Percentiles rank a stretch among this genome's conserved stretches.
Evolutionary conservation across 2,113 vertebrate genomes (phyloP).

Genomic region (Burhinus bistriatus): DNA sequence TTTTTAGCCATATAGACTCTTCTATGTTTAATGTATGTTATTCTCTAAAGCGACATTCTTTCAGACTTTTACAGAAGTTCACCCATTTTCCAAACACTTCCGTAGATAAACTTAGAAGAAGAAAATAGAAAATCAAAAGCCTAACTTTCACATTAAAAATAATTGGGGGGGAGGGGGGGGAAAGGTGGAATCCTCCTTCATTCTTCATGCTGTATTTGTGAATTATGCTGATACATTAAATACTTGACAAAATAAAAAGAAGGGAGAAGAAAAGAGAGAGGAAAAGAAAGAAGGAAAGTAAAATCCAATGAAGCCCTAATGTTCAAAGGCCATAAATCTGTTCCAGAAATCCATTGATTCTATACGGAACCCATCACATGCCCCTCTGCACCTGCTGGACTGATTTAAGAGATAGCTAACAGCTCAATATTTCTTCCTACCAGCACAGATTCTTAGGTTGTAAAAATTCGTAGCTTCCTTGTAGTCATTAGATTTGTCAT

Average conservation of each 20-base stretch:
- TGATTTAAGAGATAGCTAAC: neutral
- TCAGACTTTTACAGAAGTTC: neutral
- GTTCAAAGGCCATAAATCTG: neutral
- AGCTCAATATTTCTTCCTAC: neutral
- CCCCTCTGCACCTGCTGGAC: neutral
- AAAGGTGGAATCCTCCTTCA: neutral
- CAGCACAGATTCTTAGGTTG: neutral
- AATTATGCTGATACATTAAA: neutral
- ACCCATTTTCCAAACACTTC: neutral
- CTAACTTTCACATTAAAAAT: neutral
- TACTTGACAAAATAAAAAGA: neutral
- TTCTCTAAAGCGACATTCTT: neutral
- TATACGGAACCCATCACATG: neutral
- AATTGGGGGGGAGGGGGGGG: accelerated
- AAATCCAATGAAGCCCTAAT: neutral
- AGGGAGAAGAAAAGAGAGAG: neutral
- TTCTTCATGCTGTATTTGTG: neutral
- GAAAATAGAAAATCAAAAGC: neutral
- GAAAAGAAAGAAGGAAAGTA: neutral
- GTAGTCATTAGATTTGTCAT: neutral
- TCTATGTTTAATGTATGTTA: neutral
- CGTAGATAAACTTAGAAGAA: neutral
- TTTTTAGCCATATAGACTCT: neutral
- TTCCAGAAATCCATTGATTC: neutral
- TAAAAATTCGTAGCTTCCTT: neutral